Evolutionary conservation across 1,140 invertebrate genomes (phyloP).

Genomic region (Carcinoscorpius rotundicauda): DNA sequence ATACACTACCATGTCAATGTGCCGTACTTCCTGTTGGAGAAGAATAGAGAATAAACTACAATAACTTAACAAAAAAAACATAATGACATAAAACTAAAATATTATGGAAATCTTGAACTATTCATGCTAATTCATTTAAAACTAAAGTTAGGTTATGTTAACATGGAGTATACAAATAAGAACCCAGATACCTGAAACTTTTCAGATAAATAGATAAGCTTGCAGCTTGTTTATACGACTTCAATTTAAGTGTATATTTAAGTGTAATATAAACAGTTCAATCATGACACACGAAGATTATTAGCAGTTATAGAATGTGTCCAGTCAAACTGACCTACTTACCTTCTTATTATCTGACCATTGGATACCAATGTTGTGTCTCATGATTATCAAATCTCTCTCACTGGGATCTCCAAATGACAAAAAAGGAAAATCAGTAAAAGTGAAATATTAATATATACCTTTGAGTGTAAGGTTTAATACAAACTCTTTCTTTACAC

Average conservation of each 20-base stretch:
- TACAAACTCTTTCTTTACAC: too few relatives aligned
- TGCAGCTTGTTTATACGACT: too few relatives aligned
- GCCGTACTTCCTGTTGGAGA: slow-evolving; percentile 52
- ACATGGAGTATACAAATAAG: too few relatives aligned
- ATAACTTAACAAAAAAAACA: background rate
- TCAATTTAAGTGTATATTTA: too few relatives aligned
- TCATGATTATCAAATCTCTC: slow-evolving; percentile 83
- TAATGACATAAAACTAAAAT: background rate
- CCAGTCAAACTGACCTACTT: background rate
- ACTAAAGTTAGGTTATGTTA: too few relatives aligned
- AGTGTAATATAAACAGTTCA: too few relatives aligned
- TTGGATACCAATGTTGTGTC: slow-evolving; percentile 82
- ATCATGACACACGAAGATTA: too few relatives aligned
- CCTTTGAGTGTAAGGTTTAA: background rate
- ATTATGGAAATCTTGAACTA: background rate
- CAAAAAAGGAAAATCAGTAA: slow-evolving; percentile 23
- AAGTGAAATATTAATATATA: slow-evolving; percentile 2
- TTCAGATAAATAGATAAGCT: too few relatives aligned
- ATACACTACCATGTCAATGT: slow-evolving; percentile 87
- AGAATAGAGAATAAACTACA: too few relatives aligned
- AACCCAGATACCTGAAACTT: too few relatives aligned
- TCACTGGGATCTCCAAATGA: slow-evolving; percentile 46
- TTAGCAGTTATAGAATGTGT: too few relatives aligned
- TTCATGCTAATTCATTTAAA: too few relatives aligned
- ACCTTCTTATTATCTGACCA: slow-evolving; percentile 67